Base-by-base conservation (phyloP, 2,113 vertebrate genomes). In the Xiphophorus maculatus region DNA sequence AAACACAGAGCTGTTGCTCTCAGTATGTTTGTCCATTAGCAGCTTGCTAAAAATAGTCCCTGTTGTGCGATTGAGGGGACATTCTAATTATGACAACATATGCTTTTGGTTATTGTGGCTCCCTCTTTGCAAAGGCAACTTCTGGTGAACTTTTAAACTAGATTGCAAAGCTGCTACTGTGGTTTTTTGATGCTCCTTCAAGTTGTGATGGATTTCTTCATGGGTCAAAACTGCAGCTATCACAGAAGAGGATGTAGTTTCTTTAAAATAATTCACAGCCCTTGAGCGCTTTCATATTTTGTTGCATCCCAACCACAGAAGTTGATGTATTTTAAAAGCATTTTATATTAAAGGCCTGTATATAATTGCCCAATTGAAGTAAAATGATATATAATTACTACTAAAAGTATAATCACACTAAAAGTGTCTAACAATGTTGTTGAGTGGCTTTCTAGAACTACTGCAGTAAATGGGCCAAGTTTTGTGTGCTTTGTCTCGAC, bases 31-130 rank as follows among this genome's bases (percentile, higher is more conserved):
- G 29, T 71, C 63, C 76, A 77, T 69, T 76, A 77, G 65, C 83
- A 33, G 66, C 77, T 33, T 28, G 22, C 68, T 89, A 71, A 85
- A 80, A 87, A 89, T 74, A 84, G 62, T 51, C 37, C 42, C 58
- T 42, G 32, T 51, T 35, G 76, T 75, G 48, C 35, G 69, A 83
- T 67, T 13, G 19, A 19, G 63, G 64, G 75, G 70, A 61, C 33
- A 74, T 68, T 87, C 73, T 68, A 82, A 87, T 75, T 81, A 74
- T 63, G 73, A 44, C 48, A 74, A 42, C 66, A 84, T 78, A 64
- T 73, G 66, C 70, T 87, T 87, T 74, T 83, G 69, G 81, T 80
- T 80, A 76, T 51, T 30, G 40, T 37, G 63, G 80, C 83, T 61
- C 80, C 37, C 77, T 37, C 69, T 71, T 63, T 25, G 67, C 60